Conservation (phyloP, 2,113 vertebrate species). For the Oceanodroma tethys region DNA sequence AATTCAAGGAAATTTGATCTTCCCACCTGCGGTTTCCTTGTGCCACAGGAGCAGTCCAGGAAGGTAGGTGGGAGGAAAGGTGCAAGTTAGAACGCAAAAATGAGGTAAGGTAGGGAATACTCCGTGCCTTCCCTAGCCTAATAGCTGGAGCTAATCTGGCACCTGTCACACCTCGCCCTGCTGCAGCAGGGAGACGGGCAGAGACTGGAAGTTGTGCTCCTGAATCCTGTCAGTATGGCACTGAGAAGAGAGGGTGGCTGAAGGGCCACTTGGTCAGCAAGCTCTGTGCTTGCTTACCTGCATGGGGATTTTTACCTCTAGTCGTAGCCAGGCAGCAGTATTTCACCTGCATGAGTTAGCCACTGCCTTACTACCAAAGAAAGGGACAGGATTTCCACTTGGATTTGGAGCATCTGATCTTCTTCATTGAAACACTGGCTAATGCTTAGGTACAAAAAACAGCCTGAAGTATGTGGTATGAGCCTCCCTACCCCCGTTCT, state of each 20-base stretch:
- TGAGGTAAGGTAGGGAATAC: not conserved
- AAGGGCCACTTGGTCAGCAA: not conserved
- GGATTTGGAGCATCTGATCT: not conserved
- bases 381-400: not conserved
- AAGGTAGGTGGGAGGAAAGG: not conserved
- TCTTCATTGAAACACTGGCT: not conserved
- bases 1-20: not conserved
- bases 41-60: not conserved
- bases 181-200: not conserved
- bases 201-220: not conserved
- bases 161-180: not conserved
- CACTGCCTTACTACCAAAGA: not conserved
- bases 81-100: not conserved
- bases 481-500: rapidly evolving
- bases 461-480: not conserved
- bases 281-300: not conserved
- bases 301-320: not conserved
- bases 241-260: not conserved
- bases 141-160: not conserved
- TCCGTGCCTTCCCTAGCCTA: not conserved
- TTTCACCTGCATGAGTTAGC: not conserved
- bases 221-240: not conserved
- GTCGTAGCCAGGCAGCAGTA: not conserved
- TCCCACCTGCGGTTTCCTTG: not conserved
- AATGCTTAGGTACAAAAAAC: not conserved